Percentiles rank a stretch among this genome's conserved stretches.
Evolutionary conservation across 2,797 vertebrate species (phyloP).

Genomic region (Halcyon leucocephala): DNA sequence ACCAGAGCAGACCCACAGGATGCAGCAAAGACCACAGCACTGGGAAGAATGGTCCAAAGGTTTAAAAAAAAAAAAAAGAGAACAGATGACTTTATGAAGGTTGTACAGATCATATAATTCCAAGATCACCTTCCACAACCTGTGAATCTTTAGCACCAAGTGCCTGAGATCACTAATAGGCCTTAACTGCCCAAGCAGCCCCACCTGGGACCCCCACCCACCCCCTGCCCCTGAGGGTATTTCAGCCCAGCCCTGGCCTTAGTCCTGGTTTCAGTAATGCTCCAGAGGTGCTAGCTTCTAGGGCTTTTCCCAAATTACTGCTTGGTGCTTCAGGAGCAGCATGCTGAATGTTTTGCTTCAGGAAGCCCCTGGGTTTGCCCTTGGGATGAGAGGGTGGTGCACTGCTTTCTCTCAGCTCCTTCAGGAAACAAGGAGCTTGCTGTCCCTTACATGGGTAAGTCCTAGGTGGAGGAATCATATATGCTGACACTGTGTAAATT

Average conservation of each 20-base stretch:
- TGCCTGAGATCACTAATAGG: neutral
- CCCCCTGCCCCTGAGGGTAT: neutral
- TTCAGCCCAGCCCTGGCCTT: neutral
- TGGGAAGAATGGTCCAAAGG: neutral
- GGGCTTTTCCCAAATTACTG: neutral
- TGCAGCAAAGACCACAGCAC: fast-evolving
- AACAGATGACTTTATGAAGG: neutral
- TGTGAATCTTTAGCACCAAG: neutral
- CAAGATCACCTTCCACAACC: neutral
- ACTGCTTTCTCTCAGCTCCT: fast-evolving
- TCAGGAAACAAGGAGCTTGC: neutral
- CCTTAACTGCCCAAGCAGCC: neutral
- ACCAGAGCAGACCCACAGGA: neutral
- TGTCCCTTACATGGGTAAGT: neutral
- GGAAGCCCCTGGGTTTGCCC: neutral
- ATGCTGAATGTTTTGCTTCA: neutral
- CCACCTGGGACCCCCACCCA: neutral
- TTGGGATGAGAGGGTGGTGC: neutral
- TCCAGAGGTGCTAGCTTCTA: fast-evolving
- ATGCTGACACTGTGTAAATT: neutral
- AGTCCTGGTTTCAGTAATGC: fast-evolving
- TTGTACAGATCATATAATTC: neutral
- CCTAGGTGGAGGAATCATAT: neutral
- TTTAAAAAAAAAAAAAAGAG: neutral
- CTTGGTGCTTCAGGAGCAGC: no score